These are phyloP conservation scores for Otis tarda DNA, from an alignment of 2,113 vertebrate species.

Conservation along the genomic window DNA sequence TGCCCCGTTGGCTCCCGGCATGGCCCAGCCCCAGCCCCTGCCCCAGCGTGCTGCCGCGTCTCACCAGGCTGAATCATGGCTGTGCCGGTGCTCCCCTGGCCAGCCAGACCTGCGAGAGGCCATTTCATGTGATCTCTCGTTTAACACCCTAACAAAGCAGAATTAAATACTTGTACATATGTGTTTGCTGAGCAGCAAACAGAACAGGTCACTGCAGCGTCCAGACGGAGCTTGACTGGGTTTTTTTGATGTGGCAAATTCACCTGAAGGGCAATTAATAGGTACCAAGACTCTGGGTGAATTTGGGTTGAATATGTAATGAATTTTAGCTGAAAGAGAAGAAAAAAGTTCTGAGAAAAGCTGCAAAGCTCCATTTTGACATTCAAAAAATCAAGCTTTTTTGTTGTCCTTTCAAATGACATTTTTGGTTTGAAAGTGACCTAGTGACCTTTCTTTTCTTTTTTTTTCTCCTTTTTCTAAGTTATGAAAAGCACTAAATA, in stretches of 20 bases:
- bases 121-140: neutral
- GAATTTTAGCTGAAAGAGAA: neutral
- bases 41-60: neutral
- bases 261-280: neutral
- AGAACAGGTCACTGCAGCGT: neutral
- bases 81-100: neutral
- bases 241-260: neutral
- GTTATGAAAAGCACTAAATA: slow-evolving; percentile 27
- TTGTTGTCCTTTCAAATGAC: neutral
- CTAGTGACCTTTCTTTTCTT: neutral
- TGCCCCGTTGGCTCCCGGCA: neutral
- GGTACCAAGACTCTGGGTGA: neutral
- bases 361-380: neutral
- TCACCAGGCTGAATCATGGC: neutral
- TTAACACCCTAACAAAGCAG: neutral
- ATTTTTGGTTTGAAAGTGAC: neutral
- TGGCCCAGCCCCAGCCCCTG: neutral
- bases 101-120: neutral
- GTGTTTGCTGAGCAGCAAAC: neutral
- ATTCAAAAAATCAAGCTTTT: neutral
- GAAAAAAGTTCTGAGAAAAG: neutral
- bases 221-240: neutral
- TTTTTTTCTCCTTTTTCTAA: neutral
- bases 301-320: neutral
- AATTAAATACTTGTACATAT: neutral